phyloP scores from a whole-genome alignment of 2,113 vertebrate species.

The Origma solitaria region DNA sequence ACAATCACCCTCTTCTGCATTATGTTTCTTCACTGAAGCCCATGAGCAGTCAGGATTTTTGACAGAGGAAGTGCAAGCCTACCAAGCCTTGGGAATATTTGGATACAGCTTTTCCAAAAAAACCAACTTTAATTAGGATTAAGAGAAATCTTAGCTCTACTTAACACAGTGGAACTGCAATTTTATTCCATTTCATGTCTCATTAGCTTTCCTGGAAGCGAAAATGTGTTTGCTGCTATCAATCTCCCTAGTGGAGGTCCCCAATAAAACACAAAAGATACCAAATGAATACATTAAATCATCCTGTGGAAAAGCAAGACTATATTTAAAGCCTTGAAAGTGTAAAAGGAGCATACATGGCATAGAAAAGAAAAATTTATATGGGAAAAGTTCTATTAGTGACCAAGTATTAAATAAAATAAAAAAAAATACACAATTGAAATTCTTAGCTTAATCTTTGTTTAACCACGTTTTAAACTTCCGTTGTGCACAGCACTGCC shows the following conservation, averaged over 20 bases:
- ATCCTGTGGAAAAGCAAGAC: background rate
- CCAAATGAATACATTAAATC: background rate
- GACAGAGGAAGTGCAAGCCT: background rate
- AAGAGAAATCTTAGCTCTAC: background rate
- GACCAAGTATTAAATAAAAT: background rate
- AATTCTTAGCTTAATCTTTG: background rate
- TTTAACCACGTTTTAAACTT: background rate
- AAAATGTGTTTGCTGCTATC: background rate
- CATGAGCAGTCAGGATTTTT: background rate
- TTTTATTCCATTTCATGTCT: background rate
- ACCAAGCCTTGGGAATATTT: background rate
- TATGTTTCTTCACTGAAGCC: background rate
- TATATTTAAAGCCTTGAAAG: background rate
- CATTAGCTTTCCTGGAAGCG: background rate
- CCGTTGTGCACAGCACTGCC: accelerated
- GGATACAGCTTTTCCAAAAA: background rate
- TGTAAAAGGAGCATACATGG: background rate
- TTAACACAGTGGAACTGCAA: background rate
- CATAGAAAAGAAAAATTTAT: background rate
- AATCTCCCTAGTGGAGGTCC: background rate
- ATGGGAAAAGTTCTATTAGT: background rate
- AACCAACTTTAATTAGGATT: background rate
- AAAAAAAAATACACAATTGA: background rate
- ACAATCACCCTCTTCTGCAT: background rate
- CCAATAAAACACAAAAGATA: background rate